Conservation (phyloP, 2,797 vertebrate species). For the Peromyscus attwateri region DNA sequence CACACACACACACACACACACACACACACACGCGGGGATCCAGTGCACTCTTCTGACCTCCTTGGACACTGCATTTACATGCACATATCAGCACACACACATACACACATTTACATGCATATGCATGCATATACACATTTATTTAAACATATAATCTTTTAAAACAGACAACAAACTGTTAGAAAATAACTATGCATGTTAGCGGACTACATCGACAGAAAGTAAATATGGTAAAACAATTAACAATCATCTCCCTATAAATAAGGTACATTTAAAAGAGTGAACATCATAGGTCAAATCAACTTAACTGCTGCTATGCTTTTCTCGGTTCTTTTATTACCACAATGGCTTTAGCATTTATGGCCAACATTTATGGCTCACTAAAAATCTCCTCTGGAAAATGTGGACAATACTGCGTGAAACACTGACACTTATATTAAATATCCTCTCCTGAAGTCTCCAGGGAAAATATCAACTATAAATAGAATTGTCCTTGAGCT, state of each 20-base stretch:
- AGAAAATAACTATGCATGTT: background rate
- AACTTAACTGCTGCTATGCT: background rate
- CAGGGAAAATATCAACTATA: background rate
- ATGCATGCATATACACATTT: background rate
- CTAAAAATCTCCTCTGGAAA: background rate
- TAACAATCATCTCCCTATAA: background rate
- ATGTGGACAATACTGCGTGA: background rate
- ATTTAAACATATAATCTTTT: background rate
- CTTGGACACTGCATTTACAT: background rate
- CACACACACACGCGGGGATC: no score
- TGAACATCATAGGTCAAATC: background rate
- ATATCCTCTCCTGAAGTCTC: background rate
- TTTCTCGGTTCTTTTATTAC: constrained; percentile 22
- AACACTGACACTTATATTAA: background rate
- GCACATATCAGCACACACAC: background rate
- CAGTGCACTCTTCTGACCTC: background rate
- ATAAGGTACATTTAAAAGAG: background rate
- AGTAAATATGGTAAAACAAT: background rate
- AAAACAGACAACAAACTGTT: background rate
- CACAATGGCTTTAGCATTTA: background rate
- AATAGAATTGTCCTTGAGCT: background rate
- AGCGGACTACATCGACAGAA: background rate
- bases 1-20: background rate
- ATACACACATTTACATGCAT: background rate
- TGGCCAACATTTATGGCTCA: background rate